Evolutionary conservation across 2,797 vertebrate genomes (phyloP), one percentile per base, ranked within the genome.

Genomic region (Tolypeutes matacus): DNA sequence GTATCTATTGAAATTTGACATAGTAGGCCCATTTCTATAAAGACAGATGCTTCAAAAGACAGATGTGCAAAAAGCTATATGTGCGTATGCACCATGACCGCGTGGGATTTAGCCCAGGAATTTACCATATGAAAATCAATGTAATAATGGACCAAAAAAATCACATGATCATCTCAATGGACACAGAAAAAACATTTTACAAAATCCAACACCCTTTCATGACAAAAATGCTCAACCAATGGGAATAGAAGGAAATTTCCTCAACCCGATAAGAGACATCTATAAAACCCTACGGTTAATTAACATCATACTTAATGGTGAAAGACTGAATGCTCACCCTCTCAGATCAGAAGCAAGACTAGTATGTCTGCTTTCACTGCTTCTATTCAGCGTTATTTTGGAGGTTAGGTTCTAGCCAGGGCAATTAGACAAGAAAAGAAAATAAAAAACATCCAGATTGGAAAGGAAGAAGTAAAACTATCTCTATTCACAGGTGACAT

Each of bases 1-100:
- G 60, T 94, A 83, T 77, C 56, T 94, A 87, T 83, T 64, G 76
- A 94, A 96, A 84, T 95, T 82, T 89, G 76, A 94, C 83, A 93
- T 14, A 92, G 17, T 46, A 88, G 94, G 80, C 95, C 49, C 77
- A 86, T 67, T 95, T 93, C 70, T 62, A 31, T 62, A 42, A 94
- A 75, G 42, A 85, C 95, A 92, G 58, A 67, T 84, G 8, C 39
- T 72, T 86, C 78, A 67, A 72, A n/a, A 96, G 95, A 95, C 39
- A 95, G 76, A 76, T 86, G 31, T 93, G 42, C 62, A 78, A 67
- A 95, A 91, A 93, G 84, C 60, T 84, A 36, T 91, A 81, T 64
- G 49, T 93, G 46, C 7, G 49, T 69, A 70, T 56, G 11, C 69
- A 85, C 77, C 9, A 80, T 67, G 62, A 90, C 21, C 58, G 25